Percentiles rank a stretch among this genome's conserved stretches.
These are phyloP conservation scores for Dryoscopus gambensis DNA, from an alignment of 2,113 vertebrate genomes.

Conservation along the genomic window DNA sequence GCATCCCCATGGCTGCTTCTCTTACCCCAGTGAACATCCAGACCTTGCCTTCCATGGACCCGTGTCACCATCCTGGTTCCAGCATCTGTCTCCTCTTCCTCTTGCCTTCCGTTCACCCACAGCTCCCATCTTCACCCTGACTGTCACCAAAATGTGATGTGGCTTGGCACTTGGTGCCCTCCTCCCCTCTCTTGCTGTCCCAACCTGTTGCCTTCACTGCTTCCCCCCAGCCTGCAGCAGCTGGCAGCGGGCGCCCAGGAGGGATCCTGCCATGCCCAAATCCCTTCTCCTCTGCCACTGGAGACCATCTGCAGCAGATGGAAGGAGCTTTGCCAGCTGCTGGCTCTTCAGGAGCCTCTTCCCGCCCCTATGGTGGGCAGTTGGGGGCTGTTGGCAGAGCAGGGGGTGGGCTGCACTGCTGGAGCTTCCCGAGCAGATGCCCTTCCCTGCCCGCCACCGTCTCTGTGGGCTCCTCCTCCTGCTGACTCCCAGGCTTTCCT, in stretches of 20 bases:
- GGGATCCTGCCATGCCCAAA: not conserved
- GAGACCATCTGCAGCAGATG: not conserved
- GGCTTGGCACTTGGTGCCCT: not conserved
- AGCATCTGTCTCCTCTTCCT: not conserved
- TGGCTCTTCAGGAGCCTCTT: conserved; percentile 7
- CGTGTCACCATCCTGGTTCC: not conserved
- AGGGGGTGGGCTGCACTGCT: not conserved
- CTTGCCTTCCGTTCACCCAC: not conserved
- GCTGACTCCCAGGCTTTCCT: not conserved
- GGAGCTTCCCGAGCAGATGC: conserved; percentile 12
- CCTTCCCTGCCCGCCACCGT: not conserved
- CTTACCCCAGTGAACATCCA: not conserved
- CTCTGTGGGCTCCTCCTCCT: not conserved
- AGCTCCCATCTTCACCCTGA: not conserved
- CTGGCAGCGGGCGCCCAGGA: accelerated
- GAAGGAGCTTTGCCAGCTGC: conserved; percentile 16
- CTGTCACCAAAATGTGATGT: not conserved
- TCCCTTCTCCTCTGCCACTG: not conserved
- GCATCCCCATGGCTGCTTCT: not conserved
- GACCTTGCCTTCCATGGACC: not conserved
- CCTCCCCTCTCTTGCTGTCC: not conserved
- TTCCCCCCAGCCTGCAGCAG: not conserved
- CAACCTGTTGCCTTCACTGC: not conserved
- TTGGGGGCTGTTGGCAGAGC: not conserved
- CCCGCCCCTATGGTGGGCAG: not conserved